Evolutionary conservation across 2,888 invertebrate species (phyloP).

Genomic region (Nomada lathburiana): DNA sequence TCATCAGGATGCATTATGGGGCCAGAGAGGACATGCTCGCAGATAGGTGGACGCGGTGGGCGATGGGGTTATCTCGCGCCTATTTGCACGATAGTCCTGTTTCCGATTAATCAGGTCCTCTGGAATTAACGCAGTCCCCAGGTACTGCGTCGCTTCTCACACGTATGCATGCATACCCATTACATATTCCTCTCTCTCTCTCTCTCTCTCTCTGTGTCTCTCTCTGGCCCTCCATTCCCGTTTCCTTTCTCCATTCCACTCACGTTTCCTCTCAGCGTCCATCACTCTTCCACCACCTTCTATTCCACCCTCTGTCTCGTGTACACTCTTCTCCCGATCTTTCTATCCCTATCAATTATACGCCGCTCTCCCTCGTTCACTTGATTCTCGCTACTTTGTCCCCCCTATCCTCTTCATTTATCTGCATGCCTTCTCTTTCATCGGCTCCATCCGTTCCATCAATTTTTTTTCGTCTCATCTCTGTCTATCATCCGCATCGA

Average conservation of each 20-base stretch:
- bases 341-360: conserved; percentile 53
- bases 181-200: conserved; percentile 32
- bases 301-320: conserved; percentile 15
- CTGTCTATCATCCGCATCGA: conserved; percentile 40
- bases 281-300: neutral
- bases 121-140: conserved; percentile 81
- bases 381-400: conserved; percentile 48
- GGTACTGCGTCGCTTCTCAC: conserved; percentile 63
- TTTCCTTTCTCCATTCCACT: conserved; percentile 4
- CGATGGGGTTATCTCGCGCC: conserved; percentile 80
- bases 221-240: neutral
- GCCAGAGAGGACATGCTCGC: conserved; percentile 72
- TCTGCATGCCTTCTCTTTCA: conserved; percentile 16
- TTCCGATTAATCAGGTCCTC: conserved; percentile 83
- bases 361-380: conserved; percentile 49
- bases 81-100: conserved; percentile 82
- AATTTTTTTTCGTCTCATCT: conserved; percentile 15
- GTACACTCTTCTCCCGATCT: conserved; percentile 9
- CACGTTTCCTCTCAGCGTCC: conserved; percentile 18
- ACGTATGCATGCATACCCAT: conserved; percentile 60
- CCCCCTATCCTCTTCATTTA: conserved; percentile 41
- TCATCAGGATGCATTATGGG: conserved; percentile 76
- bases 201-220: neutral
- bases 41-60: conserved; percentile 72
- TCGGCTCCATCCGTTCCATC: conserved; percentile 24